Evolutionary conservation across 2,113 vertebrate species (phyloP), one percentile per base, ranked within the genome.

Genomic region (Malurus melanocephalus): DNA sequence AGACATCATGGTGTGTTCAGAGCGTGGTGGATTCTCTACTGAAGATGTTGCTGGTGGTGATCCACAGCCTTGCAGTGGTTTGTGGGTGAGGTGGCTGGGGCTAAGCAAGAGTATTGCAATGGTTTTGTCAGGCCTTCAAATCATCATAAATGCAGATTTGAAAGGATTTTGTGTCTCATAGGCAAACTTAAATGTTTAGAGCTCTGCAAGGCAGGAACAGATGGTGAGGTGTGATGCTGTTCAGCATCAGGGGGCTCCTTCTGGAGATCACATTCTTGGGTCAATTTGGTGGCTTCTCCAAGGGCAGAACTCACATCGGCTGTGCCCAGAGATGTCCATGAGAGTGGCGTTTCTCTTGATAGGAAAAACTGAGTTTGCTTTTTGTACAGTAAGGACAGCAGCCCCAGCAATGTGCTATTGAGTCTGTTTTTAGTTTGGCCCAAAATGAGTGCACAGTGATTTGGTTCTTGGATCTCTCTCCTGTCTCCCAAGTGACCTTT

Each of bases 341-440:
- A 57, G 26, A 57, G 53, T 26, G 28, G n/a, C 33, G 10, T 72
- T 43, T 53, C 60, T 27, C 35, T 59, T 49, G 35, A 13, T 27
- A 46, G 75, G 81, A 68, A 86, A 60, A 78, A 22, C 19, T 23
- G 77, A 86, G 26, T 55, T 81, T 48, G 19, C 26, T 82, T 76
- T 83, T 68, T 28, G 42, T 73, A 2, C 68, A 56, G 80, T 30
- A 45, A 69, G 53, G 27, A 75, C 33, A 69, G 68, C 62, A 83
- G 65, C 59, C 87, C 78, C 45, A 62, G 57, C 30, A 43, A 60
- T 13, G 33, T 32, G n/a, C 56, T 60, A 6, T 68, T 56, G 33
- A 43, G 5, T 75, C 68, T 87, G 6, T 69, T 92, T 94, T 93
- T 85, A 83, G 84, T 59, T 49, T 87, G 84, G 78, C 73, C 59